Evolutionary conservation across 2,797 vertebrate genomes (phyloP).

Genomic region (Lepus townsendii): DNA sequence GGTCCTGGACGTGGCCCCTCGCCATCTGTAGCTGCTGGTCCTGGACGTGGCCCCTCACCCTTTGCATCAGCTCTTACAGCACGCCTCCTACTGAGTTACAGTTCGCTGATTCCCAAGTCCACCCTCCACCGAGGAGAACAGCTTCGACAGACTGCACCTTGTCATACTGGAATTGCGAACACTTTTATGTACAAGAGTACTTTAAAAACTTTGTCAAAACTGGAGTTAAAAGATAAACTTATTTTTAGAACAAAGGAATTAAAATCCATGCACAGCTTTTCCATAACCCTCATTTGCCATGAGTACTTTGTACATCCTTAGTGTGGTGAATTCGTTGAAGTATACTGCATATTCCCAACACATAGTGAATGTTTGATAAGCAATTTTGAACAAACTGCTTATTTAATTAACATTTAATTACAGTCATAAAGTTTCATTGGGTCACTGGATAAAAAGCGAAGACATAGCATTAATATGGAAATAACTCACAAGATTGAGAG

Average conservation of each 20-base stretch:
- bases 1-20: not conserved
- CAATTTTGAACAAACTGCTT: not conserved
- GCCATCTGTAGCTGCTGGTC: not conserved
- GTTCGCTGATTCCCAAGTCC: not conserved
- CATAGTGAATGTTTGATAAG: not conserved
- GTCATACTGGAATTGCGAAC: not conserved
- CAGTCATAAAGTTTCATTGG: not conserved
- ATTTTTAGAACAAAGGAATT: too few relatives aligned
- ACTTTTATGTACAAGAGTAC: too few relatives aligned
- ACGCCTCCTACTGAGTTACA: not conserved
- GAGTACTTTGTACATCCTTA: too few relatives aligned
- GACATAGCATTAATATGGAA: not conserved
- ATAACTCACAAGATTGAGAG: not conserved
- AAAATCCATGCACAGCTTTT: too few relatives aligned
- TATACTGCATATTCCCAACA: not conserved
- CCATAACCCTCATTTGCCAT: too few relatives aligned
- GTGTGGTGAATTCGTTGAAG: too few relatives aligned
- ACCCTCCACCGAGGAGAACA: not conserved
- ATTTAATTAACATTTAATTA: not conserved
- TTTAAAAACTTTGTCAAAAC: too few relatives aligned
- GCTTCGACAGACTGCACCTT: not conserved
- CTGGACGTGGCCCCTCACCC: too few relatives aligned
- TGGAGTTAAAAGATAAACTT: too few relatives aligned
- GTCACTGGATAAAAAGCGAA: not conserved
- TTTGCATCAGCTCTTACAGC: not conserved